Conservation (phyloP, 2,888 invertebrate species). For the Phaedon cochleariae region DNA sequence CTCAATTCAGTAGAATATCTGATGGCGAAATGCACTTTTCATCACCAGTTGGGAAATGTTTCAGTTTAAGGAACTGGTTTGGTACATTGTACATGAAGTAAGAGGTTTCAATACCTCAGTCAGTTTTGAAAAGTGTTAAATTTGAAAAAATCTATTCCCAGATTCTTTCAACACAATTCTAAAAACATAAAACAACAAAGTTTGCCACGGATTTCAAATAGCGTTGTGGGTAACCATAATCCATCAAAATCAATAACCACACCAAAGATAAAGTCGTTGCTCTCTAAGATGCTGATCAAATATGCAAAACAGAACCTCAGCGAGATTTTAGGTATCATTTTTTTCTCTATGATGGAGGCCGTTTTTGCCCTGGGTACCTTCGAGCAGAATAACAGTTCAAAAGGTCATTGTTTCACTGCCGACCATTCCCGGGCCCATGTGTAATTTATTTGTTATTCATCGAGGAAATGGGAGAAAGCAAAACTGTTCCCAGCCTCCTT, state of each 20-base stretch:
- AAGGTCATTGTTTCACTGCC: constrained; percentile 21
- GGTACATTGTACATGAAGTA: no score
- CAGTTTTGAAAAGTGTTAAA: no score
- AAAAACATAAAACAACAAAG: no score
- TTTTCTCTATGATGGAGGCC: constrained; percentile 16
- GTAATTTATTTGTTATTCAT: constrained; percentile 29
- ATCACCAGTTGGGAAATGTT: no score
- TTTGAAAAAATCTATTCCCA: no score
- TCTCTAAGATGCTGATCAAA: constrained; percentile 13
- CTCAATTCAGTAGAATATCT: no score
- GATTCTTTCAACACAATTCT: no score
- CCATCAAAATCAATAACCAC: neutral
- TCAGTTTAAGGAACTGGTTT: no score
- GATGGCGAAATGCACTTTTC: no score
- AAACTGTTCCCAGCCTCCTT: constrained; percentile 30
- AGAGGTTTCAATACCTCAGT: no score
- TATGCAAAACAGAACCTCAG: constrained; percentile 8
- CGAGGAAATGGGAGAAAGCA: constrained; percentile 20
- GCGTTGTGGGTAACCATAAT: no score
- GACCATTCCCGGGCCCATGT: constrained; percentile 11
- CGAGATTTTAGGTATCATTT: constrained; percentile 8
- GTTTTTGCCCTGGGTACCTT: neutral
- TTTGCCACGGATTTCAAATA: no score
- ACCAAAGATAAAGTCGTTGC: neutral
- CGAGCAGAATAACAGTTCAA: constrained; percentile 20